Evolutionary conservation across 2,797 vertebrate species (phyloP), one percentile per base, ranked within the genome.

Genomic region (Enteromius anoplus): DNA sequence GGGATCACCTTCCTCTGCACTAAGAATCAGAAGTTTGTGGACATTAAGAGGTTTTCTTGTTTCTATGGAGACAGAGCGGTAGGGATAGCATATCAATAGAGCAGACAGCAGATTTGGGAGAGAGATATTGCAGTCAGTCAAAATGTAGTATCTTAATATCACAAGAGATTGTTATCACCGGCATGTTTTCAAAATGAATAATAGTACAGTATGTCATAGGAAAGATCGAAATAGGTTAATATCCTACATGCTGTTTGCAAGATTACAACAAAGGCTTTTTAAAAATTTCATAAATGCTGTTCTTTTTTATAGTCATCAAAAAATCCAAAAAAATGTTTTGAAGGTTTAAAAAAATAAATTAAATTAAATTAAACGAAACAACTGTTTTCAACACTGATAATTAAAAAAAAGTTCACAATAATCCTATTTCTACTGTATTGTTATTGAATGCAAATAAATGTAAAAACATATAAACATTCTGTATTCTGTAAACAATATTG

Each of bases 41-140:
- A 58, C 4, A 37, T 55, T 73, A n/a, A 68, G 80, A 81, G 49
- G 47, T 72, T 70, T 75, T 75, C 47, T 72, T 72, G 55, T 62
- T 71, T 37, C 70, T 65, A 85, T 73, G 64, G 82, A 72, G 66
- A 84, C 68, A 79, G 49, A 72, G 42, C 51, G 70, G 17, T 23
- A 42, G 45, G 79, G 55, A 64, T 34, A 81, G 42, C 55, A 81
- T 72, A 14, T 75, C 55, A 73, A 72, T 64, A 65, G 37, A 62
- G 58, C 0, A 65, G 45, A 65, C 45, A 29, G 29, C 58, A 42
- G n/a, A 75, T 81, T 32, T 70, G 17, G 23, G 12, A 14, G 10
- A 34, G 49, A 58, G 37, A 80, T 49, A 14, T 66, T 29, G 32
- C 45, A 9, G 80, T 76, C 37, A 42, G 34, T 68, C 32, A 69